Conservation (phyloP, 2,888 invertebrate genomes). For the Fragum whitleyi region DNA sequence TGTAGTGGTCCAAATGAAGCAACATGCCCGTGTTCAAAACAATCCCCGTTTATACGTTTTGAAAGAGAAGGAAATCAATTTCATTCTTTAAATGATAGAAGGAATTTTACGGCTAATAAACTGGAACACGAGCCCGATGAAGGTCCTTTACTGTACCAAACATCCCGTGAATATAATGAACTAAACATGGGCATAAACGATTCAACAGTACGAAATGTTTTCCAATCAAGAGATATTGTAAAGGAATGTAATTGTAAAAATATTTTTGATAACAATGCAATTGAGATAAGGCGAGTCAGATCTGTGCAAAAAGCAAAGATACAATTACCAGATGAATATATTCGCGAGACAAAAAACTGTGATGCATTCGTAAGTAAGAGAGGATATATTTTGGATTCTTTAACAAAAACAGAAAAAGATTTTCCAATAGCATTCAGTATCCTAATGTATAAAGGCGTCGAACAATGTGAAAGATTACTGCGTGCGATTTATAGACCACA, state of each 20-base stretch:
- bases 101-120: no score
- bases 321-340: background rate
- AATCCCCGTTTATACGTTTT: no score
- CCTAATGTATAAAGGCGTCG: constrained; percentile 76
- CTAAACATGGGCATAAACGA: no score
- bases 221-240: background rate
- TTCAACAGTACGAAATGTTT: background rate
- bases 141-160: no score
- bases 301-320: background rate
- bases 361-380: constrained; percentile 48
- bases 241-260: background rate
- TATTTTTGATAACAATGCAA: background rate
- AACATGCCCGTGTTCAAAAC: no score
- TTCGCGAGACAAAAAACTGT: constrained; percentile 54
- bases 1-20: no score
- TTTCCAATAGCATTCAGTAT: constrained; percentile 81
- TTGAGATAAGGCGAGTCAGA: background rate
- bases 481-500: constrained; percentile 81
- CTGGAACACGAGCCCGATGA: no score
- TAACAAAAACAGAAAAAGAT: constrained; percentile 71
- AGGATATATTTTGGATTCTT: constrained; percentile 63
- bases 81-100: no score
- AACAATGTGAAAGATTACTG: constrained; percentile 79
- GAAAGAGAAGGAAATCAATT: no score
- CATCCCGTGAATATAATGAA: no score